Evolutionary conservation across 2,797 vertebrate species (phyloP).

Genomic region (Chaetodon trifasciatus): DNA sequence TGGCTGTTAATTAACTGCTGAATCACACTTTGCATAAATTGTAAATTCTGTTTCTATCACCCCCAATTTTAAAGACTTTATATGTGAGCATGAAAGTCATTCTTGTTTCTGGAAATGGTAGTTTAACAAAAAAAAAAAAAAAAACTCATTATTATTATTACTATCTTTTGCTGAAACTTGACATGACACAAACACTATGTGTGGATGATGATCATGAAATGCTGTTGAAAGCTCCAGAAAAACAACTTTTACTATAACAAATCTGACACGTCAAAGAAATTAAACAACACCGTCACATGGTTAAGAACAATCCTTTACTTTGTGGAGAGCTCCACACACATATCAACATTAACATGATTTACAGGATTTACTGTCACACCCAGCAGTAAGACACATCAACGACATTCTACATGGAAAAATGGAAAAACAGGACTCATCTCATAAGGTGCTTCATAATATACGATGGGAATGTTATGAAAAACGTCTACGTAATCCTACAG

Average conservation of each 20-base stretch:
- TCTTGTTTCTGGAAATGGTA: too few species aligned
- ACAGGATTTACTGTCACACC: constrained; percentile 69
- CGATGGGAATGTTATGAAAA: constrained; percentile 81
- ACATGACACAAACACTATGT: too few species aligned
- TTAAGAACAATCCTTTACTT: constrained; percentile 78
- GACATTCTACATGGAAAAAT: constrained; percentile 59
- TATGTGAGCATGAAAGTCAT: too few species aligned
- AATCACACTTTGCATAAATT: background rate
- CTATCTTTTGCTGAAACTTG: too few species aligned
- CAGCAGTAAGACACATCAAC: constrained; percentile 69
- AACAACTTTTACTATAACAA: background rate
- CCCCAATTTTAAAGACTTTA: background rate
- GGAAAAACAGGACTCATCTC: constrained; percentile 61
- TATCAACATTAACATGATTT: constrained; percentile 58
- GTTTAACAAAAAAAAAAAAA: too few species aligned
- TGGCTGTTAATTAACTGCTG: background rate
- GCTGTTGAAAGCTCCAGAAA: too few species aligned
- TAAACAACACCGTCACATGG: constrained; percentile 26
- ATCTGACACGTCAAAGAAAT: constrained; percentile 15
- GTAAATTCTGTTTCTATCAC: background rate
- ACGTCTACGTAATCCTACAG: constrained; percentile 64
- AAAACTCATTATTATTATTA: too few species aligned
- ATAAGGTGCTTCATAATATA: constrained; percentile 83
- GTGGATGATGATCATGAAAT: too few species aligned
- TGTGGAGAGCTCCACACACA: constrained; percentile 56